Conservation (phyloP, 2,113 vertebrate species). For the Mesocricetus auratus region DNA sequence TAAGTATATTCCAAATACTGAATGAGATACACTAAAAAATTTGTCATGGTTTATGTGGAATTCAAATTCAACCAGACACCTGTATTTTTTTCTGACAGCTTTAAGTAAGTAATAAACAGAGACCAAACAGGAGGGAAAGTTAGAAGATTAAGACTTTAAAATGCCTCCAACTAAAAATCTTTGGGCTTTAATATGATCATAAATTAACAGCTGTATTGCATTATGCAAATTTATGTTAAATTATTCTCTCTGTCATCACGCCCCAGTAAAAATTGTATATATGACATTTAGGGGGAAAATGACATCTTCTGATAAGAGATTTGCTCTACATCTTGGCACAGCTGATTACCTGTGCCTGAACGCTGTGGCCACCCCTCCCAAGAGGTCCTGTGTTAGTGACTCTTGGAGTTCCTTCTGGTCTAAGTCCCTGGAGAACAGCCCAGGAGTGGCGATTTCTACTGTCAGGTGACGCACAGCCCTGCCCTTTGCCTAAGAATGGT, state of each 20-base stretch:
- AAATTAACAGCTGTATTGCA: slow-evolving; percentile 88
- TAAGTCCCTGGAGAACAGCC: neutral
- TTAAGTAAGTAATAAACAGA: slow-evolving; percentile 81
- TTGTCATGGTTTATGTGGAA: slow-evolving; percentile 36
- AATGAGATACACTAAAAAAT: neutral
- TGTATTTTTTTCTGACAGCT: slow-evolving; percentile 62
- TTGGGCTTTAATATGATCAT: slow-evolving; percentile 86
- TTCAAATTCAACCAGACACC: slow-evolving; percentile 52
- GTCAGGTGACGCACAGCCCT: neutral
- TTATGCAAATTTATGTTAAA: slow-evolving; percentile 91
- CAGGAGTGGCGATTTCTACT: neutral
- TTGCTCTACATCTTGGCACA: slow-evolving; percentile 74
- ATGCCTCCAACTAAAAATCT: slow-evolving; percentile 86
- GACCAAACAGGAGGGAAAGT: slow-evolving; percentile 82
- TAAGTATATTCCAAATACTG: slow-evolving; percentile 3
- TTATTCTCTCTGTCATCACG: slow-evolving; percentile 88
- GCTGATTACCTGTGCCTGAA: slow-evolving; percentile 71
- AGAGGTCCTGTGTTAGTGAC: neutral
- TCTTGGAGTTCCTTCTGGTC: neutral
- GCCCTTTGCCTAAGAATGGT: neutral
- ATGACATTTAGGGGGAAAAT: slow-evolving; percentile 85
- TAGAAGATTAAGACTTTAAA: slow-evolving; percentile 72
- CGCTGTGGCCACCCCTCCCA: neutral
- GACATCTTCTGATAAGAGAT: slow-evolving; percentile 87
- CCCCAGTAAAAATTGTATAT: slow-evolving; percentile 87